Evolutionary conservation across 2,113 vertebrate species (phyloP), one percentile per base, ranked within the genome.

Genomic region (Neotoma lepida): DNA sequence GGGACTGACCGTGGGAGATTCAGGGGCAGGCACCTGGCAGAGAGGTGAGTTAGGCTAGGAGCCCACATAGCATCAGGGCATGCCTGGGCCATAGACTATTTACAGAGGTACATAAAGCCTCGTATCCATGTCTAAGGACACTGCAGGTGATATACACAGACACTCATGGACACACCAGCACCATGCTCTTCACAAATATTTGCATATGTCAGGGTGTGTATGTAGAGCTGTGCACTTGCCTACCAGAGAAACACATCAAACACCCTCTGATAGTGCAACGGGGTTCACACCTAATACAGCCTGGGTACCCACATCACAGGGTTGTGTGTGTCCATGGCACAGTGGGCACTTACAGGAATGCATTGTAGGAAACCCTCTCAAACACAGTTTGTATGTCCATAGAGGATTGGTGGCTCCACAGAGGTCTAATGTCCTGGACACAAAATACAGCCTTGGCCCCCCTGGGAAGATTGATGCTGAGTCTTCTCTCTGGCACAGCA

Each of bases 91-190:
- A 39, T 35, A 6, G 64, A 51, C 6, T 20, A 70, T 9, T 41
- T 41, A 35, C 13, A 33, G 61, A 18, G 64, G 24, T 12, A 20
- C 28, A 30, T 8, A 81, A 22, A 56, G 20, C 74, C 6, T 10
- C 1, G 6, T 18, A 12, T 39, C 35, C 35, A 12, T 4, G 35
- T 58, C 63, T 39, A 74, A 4, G 30, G 9, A 30, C 44, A 14
- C 10, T 35, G 20, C 13, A 56, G 46, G 26, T 35, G n/a, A 1
- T 22, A 18, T 12, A 15, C 6, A 9, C 24, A 41, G 24, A 26
- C 71, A 8, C 82, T 61, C 4, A 1, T 4, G 1, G 13, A 0
- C 2, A 6, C 46, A 54, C 14, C 6, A 8, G 15, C 39, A 4
- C 58, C 2, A 0, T 7, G 20, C 30, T 54, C 64, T 54, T 44